Conservation (phyloP, 2,797 vertebrate species). For the Protonibea diacanthus region DNA sequence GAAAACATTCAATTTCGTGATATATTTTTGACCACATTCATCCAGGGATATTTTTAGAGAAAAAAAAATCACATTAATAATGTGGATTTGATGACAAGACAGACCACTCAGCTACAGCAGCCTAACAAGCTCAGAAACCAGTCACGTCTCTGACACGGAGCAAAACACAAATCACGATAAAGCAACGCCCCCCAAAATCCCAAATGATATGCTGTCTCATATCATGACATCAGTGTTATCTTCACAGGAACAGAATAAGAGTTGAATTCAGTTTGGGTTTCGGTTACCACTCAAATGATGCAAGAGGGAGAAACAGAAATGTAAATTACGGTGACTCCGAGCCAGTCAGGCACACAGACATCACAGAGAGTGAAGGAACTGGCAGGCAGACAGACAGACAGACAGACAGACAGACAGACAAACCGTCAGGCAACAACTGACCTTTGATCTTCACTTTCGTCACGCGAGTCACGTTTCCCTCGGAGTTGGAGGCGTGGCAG, state of each 20-base stretch:
- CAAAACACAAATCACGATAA: constrained; percentile 30
- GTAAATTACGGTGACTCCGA: constrained; percentile 60
- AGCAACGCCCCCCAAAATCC: background rate
- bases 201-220: constrained; percentile 36
- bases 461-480: constrained; percentile 88
- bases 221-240: constrained; percentile 50
- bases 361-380: constrained; percentile 41
- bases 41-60: background rate
- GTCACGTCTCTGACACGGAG: background rate
- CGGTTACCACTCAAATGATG: constrained; percentile 67
- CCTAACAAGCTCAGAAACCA: background rate
- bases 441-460: constrained; percentile 93
- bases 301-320: constrained; percentile 75
- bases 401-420: constrained; percentile 17
- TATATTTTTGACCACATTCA: background rate
- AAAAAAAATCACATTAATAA: background rate
- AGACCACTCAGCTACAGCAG: background rate
- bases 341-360: constrained; percentile 52
- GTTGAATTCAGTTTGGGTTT: constrained; percentile 47
- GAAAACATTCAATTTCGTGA: background rate
- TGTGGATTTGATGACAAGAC: background rate
- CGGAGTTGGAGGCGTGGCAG: constrained; percentile 91
- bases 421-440: constrained; percentile 72
- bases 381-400: constrained; percentile 18
- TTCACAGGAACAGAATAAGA: constrained; percentile 31